Base-by-base conservation (phyloP, 2,888 invertebrate genomes). In the Diloba caeruleocephala region DNA sequence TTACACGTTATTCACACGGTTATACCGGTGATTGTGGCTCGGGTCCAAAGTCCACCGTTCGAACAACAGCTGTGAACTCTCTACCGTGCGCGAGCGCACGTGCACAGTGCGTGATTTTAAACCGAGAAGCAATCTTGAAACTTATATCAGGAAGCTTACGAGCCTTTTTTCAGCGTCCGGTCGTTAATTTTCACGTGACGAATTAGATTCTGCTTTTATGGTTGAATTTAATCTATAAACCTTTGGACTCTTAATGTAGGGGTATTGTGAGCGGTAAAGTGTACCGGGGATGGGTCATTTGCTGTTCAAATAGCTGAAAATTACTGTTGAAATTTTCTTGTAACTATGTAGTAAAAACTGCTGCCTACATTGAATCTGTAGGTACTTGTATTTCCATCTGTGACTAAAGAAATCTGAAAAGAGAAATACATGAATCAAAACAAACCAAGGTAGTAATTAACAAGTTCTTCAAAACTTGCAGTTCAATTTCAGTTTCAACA, bases 1-100 rank as follows among this genome's bases (percentile, higher is more conserved):
- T 71, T 72, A 62, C 68, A 76, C 74, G 81, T 79, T 81, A 79
- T 82, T 82, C 81, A 79, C 82, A 81, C 81, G 66, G 80, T 81
- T 74, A 78, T 81, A 82, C 83, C 87, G 88, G 89, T 88, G 90
- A 89, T 88, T 88, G 89, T 87, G 78, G 76, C 77, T 69, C 80
- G 84, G 77, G 90, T 92, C 80, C 91, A 91, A 92, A 92, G 92
- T 92, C 91, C 90, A 81, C 70, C 74, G 75, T 74, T 74, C 74
- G 71, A 74, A 78, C 78, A 84, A 84, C 89, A 88, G 89, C 90
- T 90, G 90, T 86, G 83, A 80, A 82, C 85, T 84, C 84, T 79
- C 82, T 82, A 81, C 79, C 81, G 79, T 79, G 85, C 80, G 76
- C 72, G 26, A 12, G 56, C 59, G 75, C 81, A 81, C 90, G 90